Percentiles rank a stretch among this genome's conserved stretches.
Evolutionary conservation across 2,797 vertebrate genomes (phyloP).

Genomic region (Sarcoramphus papa): DNA sequence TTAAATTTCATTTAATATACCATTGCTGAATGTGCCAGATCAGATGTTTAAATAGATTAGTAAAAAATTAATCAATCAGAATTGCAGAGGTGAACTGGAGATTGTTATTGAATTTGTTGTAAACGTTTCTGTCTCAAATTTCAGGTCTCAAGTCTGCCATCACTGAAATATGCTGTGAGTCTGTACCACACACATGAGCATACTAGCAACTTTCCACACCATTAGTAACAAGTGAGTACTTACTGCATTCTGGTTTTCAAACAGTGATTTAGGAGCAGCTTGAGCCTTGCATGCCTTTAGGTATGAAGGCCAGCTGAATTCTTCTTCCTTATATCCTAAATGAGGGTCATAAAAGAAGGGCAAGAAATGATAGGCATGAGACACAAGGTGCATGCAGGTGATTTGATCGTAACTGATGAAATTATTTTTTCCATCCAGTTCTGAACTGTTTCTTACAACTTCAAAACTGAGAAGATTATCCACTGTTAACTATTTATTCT

Average conservation of each 20-base stretch:
- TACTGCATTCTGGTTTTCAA: slow-evolving; percentile 84
- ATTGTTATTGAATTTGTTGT: background rate
- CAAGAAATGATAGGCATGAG: background rate
- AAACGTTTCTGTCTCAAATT: background rate
- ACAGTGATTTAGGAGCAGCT: slow-evolving; percentile 84
- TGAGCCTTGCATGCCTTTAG: slow-evolving; percentile 84
- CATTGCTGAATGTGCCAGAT: background rate
- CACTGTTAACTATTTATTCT: background rate
- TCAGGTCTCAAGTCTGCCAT: background rate
- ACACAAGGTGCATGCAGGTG: background rate
- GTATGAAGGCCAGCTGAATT: slow-evolving; percentile 88
- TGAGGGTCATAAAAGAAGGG: background rate
- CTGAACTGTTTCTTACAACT: background rate
- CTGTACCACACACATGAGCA: background rate
- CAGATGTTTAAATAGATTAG: background rate
- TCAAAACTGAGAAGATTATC: background rate
- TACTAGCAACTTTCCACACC: background rate
- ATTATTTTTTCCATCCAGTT: background rate
- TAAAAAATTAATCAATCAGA: background rate
- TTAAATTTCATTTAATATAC: background rate
- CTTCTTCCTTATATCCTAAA: slow-evolving; percentile 85
- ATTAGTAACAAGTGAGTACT: slow-evolving; percentile 45
- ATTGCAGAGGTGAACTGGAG: background rate
- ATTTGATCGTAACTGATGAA: background rate
- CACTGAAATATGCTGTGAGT: background rate